These are phyloP conservation scores for Spisula solida DNA, from an alignment of 2,888 invertebrate genomes.

Conservation along the genomic window DNA sequence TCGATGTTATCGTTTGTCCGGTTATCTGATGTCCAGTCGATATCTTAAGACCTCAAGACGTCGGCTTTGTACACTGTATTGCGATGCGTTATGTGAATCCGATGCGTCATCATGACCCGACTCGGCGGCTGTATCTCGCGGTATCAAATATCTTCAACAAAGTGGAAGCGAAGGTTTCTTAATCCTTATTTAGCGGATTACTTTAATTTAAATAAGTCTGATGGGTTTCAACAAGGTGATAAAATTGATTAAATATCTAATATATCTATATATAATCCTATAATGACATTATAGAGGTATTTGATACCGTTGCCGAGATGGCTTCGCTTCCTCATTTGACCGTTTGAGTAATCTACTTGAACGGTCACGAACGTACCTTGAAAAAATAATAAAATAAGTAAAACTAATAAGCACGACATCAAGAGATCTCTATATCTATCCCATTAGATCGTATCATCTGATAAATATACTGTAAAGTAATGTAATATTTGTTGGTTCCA, in stretches of 20 bases:
- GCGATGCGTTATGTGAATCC: no score
- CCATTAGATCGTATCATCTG: no score
- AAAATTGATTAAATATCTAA: background rate
- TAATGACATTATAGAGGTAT: background rate
- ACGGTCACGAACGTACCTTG: no score
- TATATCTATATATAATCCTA: conserved; percentile 7
- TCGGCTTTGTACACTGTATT: background rate
- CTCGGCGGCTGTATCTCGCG: no score
- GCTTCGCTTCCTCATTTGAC: background rate
- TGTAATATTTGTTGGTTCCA: no score
- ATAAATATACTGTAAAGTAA: no score
- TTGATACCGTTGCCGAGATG: background rate
- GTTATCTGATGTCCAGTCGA: conserved; percentile 35
- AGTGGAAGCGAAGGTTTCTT: background rate
- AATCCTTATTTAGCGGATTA: background rate
- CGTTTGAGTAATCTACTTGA: no score
- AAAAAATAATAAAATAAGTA: background rate
- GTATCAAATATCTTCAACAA: background rate
- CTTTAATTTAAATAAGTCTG: background rate
- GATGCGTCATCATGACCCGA: no score
- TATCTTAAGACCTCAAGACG: conserved; percentile 14
- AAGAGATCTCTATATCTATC: background rate
- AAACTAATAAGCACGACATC: background rate
- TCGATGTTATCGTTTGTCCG: conserved; percentile 32
- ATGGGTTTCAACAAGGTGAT: conserved; percentile 4